These are phyloP conservation scores for Rhombomys opimus DNA, from an alignment of 2,113 vertebrate species.

Conservation along the genomic window DNA sequence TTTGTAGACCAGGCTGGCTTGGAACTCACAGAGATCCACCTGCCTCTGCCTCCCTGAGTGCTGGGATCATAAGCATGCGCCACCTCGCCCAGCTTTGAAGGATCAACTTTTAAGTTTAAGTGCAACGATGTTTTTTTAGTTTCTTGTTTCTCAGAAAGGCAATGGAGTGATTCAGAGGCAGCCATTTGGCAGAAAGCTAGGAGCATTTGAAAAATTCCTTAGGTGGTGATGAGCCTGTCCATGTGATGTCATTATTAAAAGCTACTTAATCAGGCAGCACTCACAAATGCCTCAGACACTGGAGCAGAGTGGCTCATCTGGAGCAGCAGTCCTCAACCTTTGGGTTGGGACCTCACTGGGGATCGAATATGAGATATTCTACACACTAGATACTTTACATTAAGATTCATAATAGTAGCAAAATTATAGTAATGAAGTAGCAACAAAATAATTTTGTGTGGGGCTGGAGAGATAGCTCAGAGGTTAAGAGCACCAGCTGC, in stretches of 20 bases:
- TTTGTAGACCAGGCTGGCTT: too few species aligned
- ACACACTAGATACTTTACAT: background rate
- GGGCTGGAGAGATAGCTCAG: too few species aligned
- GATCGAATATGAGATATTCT: background rate
- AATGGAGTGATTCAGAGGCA: background rate
- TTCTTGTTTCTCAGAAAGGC: constrained; percentile 28
- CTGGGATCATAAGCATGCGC: too few species aligned
- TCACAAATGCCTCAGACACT: background rate
- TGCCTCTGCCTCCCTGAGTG: too few species aligned
- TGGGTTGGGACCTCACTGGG: background rate
- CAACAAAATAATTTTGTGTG: background rate
- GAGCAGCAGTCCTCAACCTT: background rate
- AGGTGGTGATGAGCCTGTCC: background rate
- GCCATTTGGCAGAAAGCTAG: constrained; percentile 22
- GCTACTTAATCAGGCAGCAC: background rate
- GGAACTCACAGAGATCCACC: too few species aligned
- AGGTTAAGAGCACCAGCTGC: too few species aligned
- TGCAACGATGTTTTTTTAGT: background rate
- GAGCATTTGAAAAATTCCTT: background rate
- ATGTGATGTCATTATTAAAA: background rate
- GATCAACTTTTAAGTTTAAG: background rate
- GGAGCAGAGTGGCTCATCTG: background rate
- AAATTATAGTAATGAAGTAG: background rate
- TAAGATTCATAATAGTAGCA: background rate
- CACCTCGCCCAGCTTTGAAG: background rate